Evolutionary conservation across 2,113 vertebrate genomes (phyloP).

Genomic region (Callipepla californica): DNA sequence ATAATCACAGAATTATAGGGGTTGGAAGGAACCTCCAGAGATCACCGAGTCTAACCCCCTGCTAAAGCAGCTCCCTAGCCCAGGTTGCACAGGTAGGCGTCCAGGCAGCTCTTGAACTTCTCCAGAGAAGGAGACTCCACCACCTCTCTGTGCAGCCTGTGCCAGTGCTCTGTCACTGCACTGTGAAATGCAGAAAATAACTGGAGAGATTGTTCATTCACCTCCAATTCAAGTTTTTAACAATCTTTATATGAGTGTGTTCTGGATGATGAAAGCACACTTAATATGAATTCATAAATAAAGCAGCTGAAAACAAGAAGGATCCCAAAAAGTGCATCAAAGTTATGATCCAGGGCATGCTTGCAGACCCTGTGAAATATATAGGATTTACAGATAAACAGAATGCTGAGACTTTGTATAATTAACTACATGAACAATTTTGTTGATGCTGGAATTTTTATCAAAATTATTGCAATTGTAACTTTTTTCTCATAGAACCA

Average conservation of each 20-base stretch:
- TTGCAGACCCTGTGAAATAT: neutral
- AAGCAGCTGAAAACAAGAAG: neutral
- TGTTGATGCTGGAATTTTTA: neutral
- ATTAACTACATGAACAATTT: neutral
- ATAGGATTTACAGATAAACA: neutral
- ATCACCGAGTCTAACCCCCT: too few relatives aligned
- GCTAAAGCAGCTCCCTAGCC: too few relatives aligned
- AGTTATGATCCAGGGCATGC: neutral
- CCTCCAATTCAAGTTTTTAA: neutral
- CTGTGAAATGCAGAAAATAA: neutral
- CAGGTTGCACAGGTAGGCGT: too few relatives aligned
- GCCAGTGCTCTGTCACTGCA: too few relatives aligned
- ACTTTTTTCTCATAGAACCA: neutral
- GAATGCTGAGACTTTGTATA: neutral
- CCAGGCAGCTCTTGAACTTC: too few relatives aligned
- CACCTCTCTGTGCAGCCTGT: too few relatives aligned
- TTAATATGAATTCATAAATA: neutral
- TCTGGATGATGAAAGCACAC: neutral
- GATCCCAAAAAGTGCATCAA: neutral
- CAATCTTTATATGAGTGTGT: neutral
- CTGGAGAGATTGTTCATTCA: neutral
- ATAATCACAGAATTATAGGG: neutral
- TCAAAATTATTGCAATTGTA: neutral
- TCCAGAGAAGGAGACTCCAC: too few relatives aligned
- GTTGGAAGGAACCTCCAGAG: too few relatives aligned